Evolutionary conservation across 2,797 vertebrate genomes (phyloP), one percentile per base, ranked within the genome.

Genomic region (Anas capensis): DNA sequence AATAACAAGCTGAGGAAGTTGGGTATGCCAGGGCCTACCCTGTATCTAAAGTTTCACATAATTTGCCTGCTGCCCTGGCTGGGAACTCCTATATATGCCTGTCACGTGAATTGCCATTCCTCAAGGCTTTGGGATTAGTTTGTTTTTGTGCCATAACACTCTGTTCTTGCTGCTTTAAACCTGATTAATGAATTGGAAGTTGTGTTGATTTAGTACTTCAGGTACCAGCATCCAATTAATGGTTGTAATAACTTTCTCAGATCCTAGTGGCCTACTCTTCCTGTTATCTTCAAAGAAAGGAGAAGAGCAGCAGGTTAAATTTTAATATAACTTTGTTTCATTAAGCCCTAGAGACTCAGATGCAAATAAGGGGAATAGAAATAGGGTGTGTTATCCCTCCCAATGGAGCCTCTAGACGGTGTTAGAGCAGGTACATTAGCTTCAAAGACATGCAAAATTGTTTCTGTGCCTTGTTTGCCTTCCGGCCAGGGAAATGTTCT

Each of bases 121-220:
- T 68, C 82, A 78, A 78, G 64, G 91, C 86, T 96, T 92, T 94
- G 84, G 78, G 78, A 82, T 95, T 96, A 90, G 82, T 95, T 49
- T 65, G 34, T 13, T 85, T 95, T 93, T 87, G 70, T 92, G 78
- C 79, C 69, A 69, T 77, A 94, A 91, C 51, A 54, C 64, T 86
- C 65, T 77, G 20, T 93, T 93, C 60, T 36, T 93, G 54, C 82
- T 93, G 65, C 83, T 96, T 97, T 95, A 96, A 96, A 96, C 40
- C 68, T 70, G 86, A 82, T 90, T 92, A 95, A 93, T 92, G 62
- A 92, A 82, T 80, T 8, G 17, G 53, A 97, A 80, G 40, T 93
- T 88, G 66, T n/a, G 62, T 86, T 91, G 65, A 86, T 97, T 87
- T 94, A 96, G 60, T 68, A 70, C 62, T 86, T 89, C 66, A 78